These are phyloP conservation scores for Andricus curvator DNA, from an alignment of 2,888 invertebrate genomes.

Conservation along the genomic window DNA sequence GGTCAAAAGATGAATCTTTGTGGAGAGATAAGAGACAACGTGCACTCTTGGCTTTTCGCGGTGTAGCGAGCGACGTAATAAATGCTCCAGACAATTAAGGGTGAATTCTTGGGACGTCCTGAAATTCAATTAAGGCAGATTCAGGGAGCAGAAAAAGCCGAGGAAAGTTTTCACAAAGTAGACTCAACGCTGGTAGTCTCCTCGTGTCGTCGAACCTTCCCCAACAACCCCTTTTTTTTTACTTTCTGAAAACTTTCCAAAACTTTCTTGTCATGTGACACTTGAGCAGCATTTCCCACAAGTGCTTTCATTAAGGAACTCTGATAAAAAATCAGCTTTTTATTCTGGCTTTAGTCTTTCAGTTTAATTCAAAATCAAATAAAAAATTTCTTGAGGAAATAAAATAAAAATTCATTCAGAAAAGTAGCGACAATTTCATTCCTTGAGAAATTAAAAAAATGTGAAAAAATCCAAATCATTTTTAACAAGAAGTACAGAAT, in stretches of 20 bases:
- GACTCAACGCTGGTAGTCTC: neutral
- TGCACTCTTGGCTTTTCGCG: conserved; percentile 22
- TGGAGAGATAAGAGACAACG: conserved; percentile 11
- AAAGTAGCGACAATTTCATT: no score
- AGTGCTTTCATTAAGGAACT: conserved; percentile 23
- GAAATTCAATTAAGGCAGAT: conserved; percentile 38
- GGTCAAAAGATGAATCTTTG: conserved; percentile 4
- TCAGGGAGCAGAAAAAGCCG: conserved; percentile 14
- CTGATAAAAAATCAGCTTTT: neutral
- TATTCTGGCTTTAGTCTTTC: neutral
- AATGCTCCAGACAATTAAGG: conserved; percentile 33
- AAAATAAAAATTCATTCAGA: no score
- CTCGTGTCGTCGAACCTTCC: neutral
- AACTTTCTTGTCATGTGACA: conserved; percentile 28
- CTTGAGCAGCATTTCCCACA: conserved; percentile 8
- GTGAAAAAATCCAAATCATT: no score
- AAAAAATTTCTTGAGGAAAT: neutral
- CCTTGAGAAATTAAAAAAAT: no score
- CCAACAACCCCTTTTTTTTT: neutral
- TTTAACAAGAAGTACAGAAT: no score
- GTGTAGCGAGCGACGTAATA: conserved; percentile 13
- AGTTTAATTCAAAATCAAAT: neutral
- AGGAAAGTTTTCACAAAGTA: conserved; percentile 6
- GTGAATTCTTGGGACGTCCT: conserved; percentile 20
- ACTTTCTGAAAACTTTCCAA: conserved; percentile 19